Evolutionary conservation across 2,888 invertebrate species (phyloP).

Genomic region (Dasysyrphus albostriatus): DNA sequence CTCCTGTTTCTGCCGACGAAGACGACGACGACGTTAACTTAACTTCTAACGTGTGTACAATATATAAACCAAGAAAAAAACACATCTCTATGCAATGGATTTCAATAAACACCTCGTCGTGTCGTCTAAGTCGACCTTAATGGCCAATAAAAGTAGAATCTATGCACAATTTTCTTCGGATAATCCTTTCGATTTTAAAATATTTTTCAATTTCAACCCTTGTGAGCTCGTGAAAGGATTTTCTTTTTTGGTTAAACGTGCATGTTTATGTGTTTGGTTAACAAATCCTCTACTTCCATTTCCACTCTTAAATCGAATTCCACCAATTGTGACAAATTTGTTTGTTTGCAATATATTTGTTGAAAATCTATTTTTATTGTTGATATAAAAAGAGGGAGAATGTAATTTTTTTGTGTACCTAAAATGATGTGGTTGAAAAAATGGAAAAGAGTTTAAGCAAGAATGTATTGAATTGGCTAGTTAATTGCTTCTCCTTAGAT

Average conservation of each 20-base stretch:
- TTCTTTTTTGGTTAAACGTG: constrained; percentile 33
- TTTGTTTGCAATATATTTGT: constrained; percentile 63
- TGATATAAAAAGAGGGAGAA: not conserved
- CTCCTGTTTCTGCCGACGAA: not conserved
- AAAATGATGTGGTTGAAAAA: no score
- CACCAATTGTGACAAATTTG: constrained; percentile 72
- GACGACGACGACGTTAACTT: constrained; percentile 10
- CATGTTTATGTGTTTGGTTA: constrained; percentile 64
- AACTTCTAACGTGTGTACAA: constrained; percentile 59
- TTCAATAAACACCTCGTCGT: constrained; percentile 75
- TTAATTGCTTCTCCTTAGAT: not conserved
- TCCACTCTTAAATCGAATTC: constrained; percentile 59
- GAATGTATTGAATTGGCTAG: no score
- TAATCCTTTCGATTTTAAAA: constrained; percentile 74
- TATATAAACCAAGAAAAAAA: constrained; percentile 50
- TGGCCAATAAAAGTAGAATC: constrained; percentile 84
- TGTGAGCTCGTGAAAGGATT: constrained; percentile 44
- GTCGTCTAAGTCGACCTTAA: constrained; percentile 83
- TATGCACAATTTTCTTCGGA: constrained; percentile 68
- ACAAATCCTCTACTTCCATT: constrained; percentile 56
- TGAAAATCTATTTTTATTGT: not conserved
- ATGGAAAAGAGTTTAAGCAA: not conserved
- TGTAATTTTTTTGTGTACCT: not conserved
- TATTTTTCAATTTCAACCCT: constrained; percentile 70
- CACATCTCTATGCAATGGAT: constrained; percentile 57